Base-by-base conservation (phyloP, 2,113 vertebrate species). In the Prunella himalayana region DNA sequence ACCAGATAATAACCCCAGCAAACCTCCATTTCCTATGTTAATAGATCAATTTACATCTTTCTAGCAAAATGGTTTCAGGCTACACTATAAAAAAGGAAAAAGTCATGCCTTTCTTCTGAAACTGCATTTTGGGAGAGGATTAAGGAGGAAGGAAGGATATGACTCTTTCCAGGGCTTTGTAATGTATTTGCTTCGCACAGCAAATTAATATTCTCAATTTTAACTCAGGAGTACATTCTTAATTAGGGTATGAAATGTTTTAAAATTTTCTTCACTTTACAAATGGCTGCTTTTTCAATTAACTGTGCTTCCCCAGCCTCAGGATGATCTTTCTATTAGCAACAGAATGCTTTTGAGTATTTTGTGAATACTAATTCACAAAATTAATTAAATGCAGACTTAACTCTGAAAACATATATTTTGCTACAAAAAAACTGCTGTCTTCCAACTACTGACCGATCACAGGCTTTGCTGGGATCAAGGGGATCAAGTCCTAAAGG, bases 281-380 rank as follows among this genome's bases (percentile, higher is more conserved):
- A 94, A 95, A 92, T 33, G 71, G 90, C 47, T 92, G 75, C 76
- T 88, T 93, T 94, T 92, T 94, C 95, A 97, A 95, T 96, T 92
- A 96, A 78, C 80, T 77, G 27, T 50, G 79, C 87, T 95, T 95
- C 88, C 82, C 83, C 92, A 92, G 88, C 92, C 89, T 95, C 84
- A 51, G 86, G 85, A 96, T 95, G 95, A 97, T 94, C 94, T 92
- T 96, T 96, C 94, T 95, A 96, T 96, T 92, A 95, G 93, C 72
- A 93, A 88, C 61, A 90, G 76, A 94, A 94, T 77, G 80, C 94
- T 82, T 90, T 78, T 16, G 65, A 88, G 84, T 93, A 94, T 97
- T 96, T 97, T 73, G 39, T 61, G 92, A 95, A 94, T 92, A 84
- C 69, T 93, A 83, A 95, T 93, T 90, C 88, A 71, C 82, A 83